These are phyloP conservation scores for Heterochromis multidens DNA, from an alignment of 2,113 vertebrate species.

Conservation along the genomic window DNA sequence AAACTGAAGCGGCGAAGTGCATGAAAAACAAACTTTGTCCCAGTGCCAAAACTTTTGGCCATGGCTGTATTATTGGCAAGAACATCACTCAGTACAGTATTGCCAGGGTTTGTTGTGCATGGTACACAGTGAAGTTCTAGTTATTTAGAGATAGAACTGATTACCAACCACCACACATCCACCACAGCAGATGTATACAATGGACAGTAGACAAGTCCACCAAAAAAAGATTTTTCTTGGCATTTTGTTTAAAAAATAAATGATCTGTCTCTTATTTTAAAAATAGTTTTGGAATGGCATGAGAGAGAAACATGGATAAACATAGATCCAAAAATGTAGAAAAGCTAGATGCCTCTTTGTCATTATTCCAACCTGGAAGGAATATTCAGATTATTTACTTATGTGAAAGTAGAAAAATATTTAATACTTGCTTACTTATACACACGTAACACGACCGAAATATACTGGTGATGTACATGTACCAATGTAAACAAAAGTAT, in stretches of 20 bases:
- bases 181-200: too few species aligned
- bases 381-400: not conserved
- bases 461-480: not conserved
- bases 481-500: not conserved
- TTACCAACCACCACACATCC: not conserved
- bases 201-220: too few species aligned
- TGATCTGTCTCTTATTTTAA: not conserved
- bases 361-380: not conserved
- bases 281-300: not conserved
- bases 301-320: not conserved
- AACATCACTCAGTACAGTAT: too few species aligned
- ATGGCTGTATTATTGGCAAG: not conserved
- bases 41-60: not conserved
- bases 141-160: too few species aligned
- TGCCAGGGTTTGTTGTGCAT: too few species aligned
- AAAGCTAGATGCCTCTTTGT: not conserved
- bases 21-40: not conserved
- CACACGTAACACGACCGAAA: too few species aligned
- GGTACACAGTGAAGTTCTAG: too few species aligned
- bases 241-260: not conserved
- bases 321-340: not conserved
- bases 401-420: not conserved
- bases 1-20: not conserved
- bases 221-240: not conserved
- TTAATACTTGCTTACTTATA: not conserved